These are phyloP conservation scores for Ornithoptera alexandrae DNA, from an alignment of 2,888 invertebrate genomes.

Conservation along the genomic window DNA sequence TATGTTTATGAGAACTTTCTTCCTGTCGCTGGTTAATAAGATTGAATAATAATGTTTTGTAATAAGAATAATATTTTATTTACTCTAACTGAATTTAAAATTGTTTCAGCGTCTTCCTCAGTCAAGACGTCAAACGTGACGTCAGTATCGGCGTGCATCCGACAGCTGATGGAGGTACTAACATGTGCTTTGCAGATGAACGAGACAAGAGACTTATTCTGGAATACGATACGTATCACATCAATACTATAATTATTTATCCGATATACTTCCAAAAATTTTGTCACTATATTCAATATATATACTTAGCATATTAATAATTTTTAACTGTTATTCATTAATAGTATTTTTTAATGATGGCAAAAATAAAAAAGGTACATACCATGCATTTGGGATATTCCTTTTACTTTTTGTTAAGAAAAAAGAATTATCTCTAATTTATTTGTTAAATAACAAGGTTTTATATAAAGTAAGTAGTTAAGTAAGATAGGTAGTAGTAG, in stretches of 20 bases:
- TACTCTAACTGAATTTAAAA: not conserved
- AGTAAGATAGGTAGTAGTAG: too few species aligned
- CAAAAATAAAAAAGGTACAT: not conserved
- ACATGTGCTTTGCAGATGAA: slow-evolving; percentile 33
- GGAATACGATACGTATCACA: slow-evolving; percentile 12
- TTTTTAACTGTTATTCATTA: too few species aligned
- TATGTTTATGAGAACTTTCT: too few species aligned
- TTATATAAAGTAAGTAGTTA: too few species aligned
- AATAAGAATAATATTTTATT: not conserved
- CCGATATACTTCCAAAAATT: not conserved
- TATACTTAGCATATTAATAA: not conserved
- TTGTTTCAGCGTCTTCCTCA: slow-evolving; percentile 42
- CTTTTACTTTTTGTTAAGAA: too few species aligned
- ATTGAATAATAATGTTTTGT: not conserved
- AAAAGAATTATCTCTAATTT: too few species aligned
- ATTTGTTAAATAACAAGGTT: too few species aligned
- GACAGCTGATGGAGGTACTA: slow-evolving; percentile 72
- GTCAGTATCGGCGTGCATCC: slow-evolving; percentile 64
- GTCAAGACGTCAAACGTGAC: slow-evolving; percentile 57
- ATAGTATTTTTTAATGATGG: not conserved
- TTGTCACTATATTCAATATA: not conserved
- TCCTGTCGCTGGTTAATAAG: not conserved
- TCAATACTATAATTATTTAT: not conserved
- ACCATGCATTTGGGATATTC: too few species aligned
- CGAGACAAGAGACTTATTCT: slow-evolving; percentile 37